phyloP scores from a whole-genome alignment of 2,888 invertebrate genomes.

The Watsonalla binaria region DNA sequence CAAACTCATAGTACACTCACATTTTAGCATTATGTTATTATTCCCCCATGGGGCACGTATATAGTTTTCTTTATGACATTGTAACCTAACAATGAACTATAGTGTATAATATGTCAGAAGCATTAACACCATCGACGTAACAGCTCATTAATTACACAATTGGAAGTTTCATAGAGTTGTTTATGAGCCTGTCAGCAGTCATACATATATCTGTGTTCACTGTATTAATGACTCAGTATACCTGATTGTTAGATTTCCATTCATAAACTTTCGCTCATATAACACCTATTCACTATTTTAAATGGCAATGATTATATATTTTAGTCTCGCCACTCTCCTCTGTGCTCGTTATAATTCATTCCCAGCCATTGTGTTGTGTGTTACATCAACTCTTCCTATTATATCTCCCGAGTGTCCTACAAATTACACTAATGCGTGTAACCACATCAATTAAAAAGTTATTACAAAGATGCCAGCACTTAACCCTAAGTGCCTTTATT shows the following conservation, averaged over 20 bases:
- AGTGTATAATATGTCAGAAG: no score
- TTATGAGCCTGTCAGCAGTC: neutral
- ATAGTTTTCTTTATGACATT: no score
- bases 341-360: slow-evolving; percentile 9
- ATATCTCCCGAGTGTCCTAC: neutral
- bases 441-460: neutral
- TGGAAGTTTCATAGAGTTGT: neutral
- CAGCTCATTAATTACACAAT: neutral
- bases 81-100: no score
- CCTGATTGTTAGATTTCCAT: slow-evolving; percentile 1
- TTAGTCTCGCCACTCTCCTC: slow-evolving; percentile 3
- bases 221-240: slow-evolving; percentile 5
- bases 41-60: no score
- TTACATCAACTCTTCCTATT: slow-evolving; percentile 10
- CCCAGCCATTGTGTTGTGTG: slow-evolving; percentile 15
- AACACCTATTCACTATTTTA: slow-evolving; percentile 15
- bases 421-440: neutral
- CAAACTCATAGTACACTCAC: no score
- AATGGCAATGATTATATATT: slow-evolving; percentile 11
- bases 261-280: slow-evolving; percentile 15
- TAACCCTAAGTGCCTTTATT: neutral
- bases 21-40: no score
- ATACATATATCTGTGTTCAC: slow-evolving; percentile 1
- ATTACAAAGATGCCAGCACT: neutral
- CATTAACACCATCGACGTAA: neutral